Evolutionary conservation across 2,113 vertebrate genomes (phyloP), one percentile per base, ranked within the genome.

Genomic region (Sceloporus undulatus): DNA sequence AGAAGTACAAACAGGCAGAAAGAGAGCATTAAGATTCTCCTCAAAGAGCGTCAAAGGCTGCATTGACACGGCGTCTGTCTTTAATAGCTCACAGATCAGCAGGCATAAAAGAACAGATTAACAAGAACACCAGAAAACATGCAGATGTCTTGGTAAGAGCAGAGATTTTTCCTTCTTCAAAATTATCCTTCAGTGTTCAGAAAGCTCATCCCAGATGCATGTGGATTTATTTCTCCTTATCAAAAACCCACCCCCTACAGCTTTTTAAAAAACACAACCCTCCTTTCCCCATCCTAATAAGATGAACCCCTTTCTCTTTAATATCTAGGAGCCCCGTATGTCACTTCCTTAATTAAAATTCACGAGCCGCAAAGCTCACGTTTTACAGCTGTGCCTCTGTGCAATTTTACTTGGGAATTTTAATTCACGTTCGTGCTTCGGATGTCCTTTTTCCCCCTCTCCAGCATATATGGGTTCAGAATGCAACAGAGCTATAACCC

Each of bases 41-140:
- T 83, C 73, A 40, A 81, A 85, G 70, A 38, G n/a, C 25, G 19
- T 87, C 68, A 68, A 76, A 85, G 77, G 82, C 73, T 76, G 29
- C 79, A 87, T 78, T 85, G 29, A 75, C 34, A 9, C 9, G 13
- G 68, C 70, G 66, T 75, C 52, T 81, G 85, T 71, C 21, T 86
- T 80, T 79, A 75, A 79, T 74, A 80, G 29, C n/a, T 65, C 38
- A 29, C 76, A 38, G n/a, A 88, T 90, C 84, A 66, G 84, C 70
- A 86, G 75, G 75, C 23, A 6, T 88, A 84, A 81, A 88, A 89
- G 48, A 70, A 34, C 78, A 79, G 78, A 79, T 79, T 85, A 87
- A 62, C 19, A 52, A 71, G 66, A 87, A 42, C 40, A 62, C 23
- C 78, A 85, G 42, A 52, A 82, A 42, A 80, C 75, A 84, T 76